Evolutionary conservation across 2,113 vertebrate genomes (phyloP), one percentile per base, ranked within the genome.

Genomic region (Morone saxatilis): DNA sequence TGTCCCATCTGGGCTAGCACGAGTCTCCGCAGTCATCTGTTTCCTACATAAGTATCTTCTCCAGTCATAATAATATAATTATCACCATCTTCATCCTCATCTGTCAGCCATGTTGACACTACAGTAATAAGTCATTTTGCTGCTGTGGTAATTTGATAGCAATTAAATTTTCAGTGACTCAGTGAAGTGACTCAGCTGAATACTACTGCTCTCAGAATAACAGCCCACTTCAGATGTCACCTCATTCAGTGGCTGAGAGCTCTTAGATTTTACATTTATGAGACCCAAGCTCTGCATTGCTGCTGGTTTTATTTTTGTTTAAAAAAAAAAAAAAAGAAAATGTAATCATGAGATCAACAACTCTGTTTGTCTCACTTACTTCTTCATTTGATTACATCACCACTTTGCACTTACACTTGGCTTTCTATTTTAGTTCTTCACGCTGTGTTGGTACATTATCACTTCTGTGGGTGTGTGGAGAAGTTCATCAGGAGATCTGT

Each of bases 101-200:
- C 70, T 76, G 81, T 90, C 86, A 50, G 78, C 81, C 70, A 69
- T 86, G 83, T 86, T 90, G 79, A 72, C 73, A 5, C 72, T 66
- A 72, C 36, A 77, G 74, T 80, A 71, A 77, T 77, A 53, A 84
- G 57, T 81, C 20, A 69, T 81, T 47, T 73, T 83, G 72, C 50
- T 56, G 20, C 81, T 68, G 41, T 43, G 87, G 19, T 84, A 71
- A 84, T 78, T 75, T 70, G 36, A 73, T 72, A 40, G 54, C 59
- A 71, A 59, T 86, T 85, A 66, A 62, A 54, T 79, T 59, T 78
- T 14, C 59, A 70, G 67, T 68, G 65, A 83, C 71, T 85, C 74
- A n/a, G 16, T 77, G 56, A 78, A 87, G 78, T 81, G 78, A 76
- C 74, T 87, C 70, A 72, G 68, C 70, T 82, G 76, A 86, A 81